These are phyloP conservation scores for Acrocephalus arundinaceus DNA, from an alignment of 2,113 vertebrate species.

Conservation along the genomic window DNA sequence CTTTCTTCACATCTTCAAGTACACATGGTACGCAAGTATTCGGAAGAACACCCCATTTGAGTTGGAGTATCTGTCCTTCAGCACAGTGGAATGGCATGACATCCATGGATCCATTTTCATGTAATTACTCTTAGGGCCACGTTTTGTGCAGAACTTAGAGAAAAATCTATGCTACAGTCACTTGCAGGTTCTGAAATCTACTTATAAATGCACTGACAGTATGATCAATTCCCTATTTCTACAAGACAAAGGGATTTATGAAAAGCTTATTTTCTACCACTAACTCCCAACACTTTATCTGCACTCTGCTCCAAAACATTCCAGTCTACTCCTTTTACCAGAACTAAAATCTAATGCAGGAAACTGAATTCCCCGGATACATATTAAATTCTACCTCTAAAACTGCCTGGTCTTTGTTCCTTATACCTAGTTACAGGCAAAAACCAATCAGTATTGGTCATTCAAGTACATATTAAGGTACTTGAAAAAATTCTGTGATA, in stretches of 20 bases:
- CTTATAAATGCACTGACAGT: neutral
- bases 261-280: neutral
- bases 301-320: neutral
- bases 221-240: neutral
- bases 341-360: neutral
- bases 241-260: neutral
- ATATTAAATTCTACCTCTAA: neutral
- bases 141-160: neutral
- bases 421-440: neutral
- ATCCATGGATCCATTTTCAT: neutral
- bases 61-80: neutral
- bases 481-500: neutral
- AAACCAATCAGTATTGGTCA: neutral
- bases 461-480: neutral
- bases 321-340: neutral
- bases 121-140: neutral
- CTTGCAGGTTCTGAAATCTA: neutral
- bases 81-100: neutral
- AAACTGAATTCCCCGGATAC: neutral
- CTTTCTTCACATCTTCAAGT: neutral
- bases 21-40: neutral
- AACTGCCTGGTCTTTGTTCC: neutral
- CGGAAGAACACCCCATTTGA: neutral
- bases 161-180: neutral
- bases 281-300: neutral